These are phyloP conservation scores for Vulpes vulpes DNA, from an alignment of 2,113 vertebrate species.

Conservation along the genomic window DNA sequence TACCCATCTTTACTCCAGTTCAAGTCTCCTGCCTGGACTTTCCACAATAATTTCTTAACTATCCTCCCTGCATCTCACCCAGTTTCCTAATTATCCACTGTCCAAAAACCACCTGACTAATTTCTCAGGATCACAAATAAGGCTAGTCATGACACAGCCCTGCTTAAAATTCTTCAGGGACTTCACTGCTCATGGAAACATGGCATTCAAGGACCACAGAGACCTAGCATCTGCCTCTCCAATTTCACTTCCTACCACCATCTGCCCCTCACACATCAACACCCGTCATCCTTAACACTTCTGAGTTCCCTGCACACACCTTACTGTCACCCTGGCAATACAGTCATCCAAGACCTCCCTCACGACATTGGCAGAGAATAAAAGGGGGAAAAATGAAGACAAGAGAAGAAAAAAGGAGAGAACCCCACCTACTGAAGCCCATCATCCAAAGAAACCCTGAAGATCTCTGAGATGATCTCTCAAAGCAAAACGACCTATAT, in stretches of 20 bases:
- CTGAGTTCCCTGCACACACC: neutral
- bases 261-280: neutral
- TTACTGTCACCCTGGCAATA: neutral
- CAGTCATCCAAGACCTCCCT: neutral
- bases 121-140: constrained; percentile 19
- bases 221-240: neutral
- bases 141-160: neutral
- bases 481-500: neutral
- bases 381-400: neutral
- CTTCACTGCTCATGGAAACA: neutral
- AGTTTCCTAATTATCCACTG: neutral
- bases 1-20: neutral
- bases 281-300: neutral
- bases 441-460: constrained; percentile 6
- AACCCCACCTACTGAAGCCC: neutral
- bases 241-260: neutral
- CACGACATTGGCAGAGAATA: neutral
- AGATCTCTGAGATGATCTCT: constrained; percentile 10
- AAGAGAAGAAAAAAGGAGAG: neutral
- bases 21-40: neutral
- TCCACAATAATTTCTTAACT: neutral
- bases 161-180: constrained; percentile 42
- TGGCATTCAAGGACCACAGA: constrained; percentile 1
- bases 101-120: neutral
- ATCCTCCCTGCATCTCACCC: neutral